phyloP scores from a whole-genome alignment of 2,888 invertebrate genomes.

The Altica lythri region DNA sequence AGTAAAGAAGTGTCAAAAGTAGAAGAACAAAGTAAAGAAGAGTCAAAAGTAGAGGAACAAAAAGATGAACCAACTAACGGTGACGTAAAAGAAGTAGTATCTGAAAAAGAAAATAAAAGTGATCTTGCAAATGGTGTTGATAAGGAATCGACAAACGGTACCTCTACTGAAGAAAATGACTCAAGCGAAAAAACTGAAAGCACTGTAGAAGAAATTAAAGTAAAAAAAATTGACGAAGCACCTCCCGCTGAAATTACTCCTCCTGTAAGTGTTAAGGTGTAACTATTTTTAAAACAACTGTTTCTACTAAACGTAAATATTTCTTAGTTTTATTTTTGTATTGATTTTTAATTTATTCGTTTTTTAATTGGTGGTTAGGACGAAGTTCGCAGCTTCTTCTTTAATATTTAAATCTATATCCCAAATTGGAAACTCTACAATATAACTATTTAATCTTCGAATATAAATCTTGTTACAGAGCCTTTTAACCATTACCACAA shows the following conservation, averaged over 20 bases:
- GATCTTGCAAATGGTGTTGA: conserved; percentile 47
- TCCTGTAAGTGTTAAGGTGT: conserved; percentile 45
- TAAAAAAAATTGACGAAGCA: conserved; percentile 60
- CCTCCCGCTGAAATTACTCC: conserved; percentile 37
- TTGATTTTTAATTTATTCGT: conserved; percentile 23
- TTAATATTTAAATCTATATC: background rate
- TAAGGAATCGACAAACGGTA: conserved; percentile 34
- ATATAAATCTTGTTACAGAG: background rate
- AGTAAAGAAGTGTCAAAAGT: conserved; percentile 6
- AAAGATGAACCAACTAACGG: too few relatives aligned
- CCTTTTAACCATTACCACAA: background rate
- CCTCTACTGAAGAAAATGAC: conserved; percentile 32
- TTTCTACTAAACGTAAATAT: conserved; percentile 11
- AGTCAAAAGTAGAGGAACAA: conserved; percentile 47
- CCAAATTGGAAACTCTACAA: background rate
- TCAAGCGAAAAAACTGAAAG: conserved; percentile 34
- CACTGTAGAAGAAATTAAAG: conserved; percentile 59
- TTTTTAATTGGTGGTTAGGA: conserved; percentile 13
- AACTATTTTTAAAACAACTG: conserved; percentile 25
- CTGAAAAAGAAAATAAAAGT: conserved; percentile 55
- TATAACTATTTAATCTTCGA: background rate
- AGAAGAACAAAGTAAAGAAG: conserved; percentile 8
- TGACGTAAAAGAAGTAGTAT: conserved; percentile 43
- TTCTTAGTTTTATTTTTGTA: conserved; percentile 11
- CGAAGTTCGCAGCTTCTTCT: conserved; percentile 18